A percentile compares a stretch with the other conserved stretches of the same genome.
phyloP scores from a whole-genome alignment of 2,113 vertebrate genomes.

The Takifugu bimaculatus region DNA sequence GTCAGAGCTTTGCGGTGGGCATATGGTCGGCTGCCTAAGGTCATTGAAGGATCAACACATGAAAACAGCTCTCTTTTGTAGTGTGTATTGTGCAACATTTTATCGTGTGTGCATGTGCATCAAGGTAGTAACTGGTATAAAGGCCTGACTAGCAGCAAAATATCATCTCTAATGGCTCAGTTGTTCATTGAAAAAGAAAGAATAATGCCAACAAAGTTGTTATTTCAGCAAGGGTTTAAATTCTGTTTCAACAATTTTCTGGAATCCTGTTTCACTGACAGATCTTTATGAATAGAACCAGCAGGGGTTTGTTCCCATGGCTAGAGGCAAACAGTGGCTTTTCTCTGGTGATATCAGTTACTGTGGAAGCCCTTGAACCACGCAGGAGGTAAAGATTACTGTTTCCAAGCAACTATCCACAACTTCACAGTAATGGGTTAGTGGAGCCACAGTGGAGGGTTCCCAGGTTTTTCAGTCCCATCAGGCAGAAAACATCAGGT shows the following conservation, averaged over 20 bases:
- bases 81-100: constrained; percentile 1
- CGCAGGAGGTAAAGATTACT: constrained; percentile 41
- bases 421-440: constrained; percentile 25
- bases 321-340: constrained; percentile 40
- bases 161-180: too few species aligned
- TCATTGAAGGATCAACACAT: constrained; percentile 51
- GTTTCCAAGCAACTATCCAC: constrained; percentile 56
- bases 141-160: neutral
- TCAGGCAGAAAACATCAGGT: neutral
- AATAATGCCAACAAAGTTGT: too few species aligned
- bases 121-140: neutral
- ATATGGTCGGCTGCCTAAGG: constrained; percentile 50
- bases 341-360: constrained; percentile 49
- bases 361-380: constrained; percentile 36
- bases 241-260: too few species aligned
- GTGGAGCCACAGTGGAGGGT: constrained; percentile 18
- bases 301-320: constrained; percentile 47
- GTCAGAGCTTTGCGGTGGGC: constrained; percentile 21
- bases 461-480: constrained; percentile 5
- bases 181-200: too few species aligned
- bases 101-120: neutral
- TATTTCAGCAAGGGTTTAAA: too few species aligned
- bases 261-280: constrained; percentile 36
- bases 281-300: constrained; percentile 27
- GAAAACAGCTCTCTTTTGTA: neutral